A percentile compares a stretch with the other conserved stretches of the same genome.
These are phyloP conservation scores for Pungitius pungitius DNA, from an alignment of 2,113 vertebrate species.

Conservation along the genomic window DNA sequence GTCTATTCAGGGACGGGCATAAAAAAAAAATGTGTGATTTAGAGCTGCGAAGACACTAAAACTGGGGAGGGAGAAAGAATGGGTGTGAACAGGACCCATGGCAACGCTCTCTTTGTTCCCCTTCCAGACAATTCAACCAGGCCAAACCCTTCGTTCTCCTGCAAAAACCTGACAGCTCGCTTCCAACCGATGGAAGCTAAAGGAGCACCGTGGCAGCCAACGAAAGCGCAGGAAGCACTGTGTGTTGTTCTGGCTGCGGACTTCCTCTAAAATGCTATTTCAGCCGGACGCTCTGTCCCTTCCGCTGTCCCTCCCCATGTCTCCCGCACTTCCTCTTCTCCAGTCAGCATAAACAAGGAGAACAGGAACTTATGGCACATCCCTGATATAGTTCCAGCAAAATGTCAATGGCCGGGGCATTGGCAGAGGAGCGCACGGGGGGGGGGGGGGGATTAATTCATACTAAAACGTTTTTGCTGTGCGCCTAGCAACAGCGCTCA, in stretches of 20 bases:
- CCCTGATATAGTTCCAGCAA: constrained; percentile 46
- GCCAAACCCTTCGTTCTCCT: constrained; percentile 64
- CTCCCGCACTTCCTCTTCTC: constrained; percentile 58
- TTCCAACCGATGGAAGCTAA: constrained; percentile 60
- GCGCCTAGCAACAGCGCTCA: constrained; percentile 75
- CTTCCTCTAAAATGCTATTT: constrained; percentile 66
- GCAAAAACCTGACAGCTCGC: constrained; percentile 50
- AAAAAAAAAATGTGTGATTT: constrained; percentile 55
- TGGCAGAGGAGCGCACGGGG: constrained; percentile 21
- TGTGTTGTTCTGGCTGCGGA: constrained; percentile 60
- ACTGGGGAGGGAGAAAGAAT: constrained; percentile 1
- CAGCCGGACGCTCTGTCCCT: constrained; percentile 50
- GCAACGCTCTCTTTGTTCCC: constrained; percentile 64
- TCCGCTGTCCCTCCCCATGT: constrained; percentile 39
- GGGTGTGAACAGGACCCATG: constrained; percentile 22
- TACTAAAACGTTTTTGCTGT: constrained; percentile 49
- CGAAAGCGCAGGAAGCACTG: constrained; percentile 62
- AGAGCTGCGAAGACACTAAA: constrained; percentile 33
- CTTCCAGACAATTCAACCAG: constrained; percentile 54
- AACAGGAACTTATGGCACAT: constrained; percentile 48
- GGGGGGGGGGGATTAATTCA: constrained; percentile 57
- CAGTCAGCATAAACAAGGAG: constrained; percentile 24
- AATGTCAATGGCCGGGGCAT: constrained; percentile 34
- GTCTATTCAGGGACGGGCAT: constrained; percentile 13
- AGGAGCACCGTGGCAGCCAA: constrained; percentile 53